phyloP scores from a whole-genome alignment of 1,140 invertebrate genomes.

The Paraescarpia echinospica region DNA sequence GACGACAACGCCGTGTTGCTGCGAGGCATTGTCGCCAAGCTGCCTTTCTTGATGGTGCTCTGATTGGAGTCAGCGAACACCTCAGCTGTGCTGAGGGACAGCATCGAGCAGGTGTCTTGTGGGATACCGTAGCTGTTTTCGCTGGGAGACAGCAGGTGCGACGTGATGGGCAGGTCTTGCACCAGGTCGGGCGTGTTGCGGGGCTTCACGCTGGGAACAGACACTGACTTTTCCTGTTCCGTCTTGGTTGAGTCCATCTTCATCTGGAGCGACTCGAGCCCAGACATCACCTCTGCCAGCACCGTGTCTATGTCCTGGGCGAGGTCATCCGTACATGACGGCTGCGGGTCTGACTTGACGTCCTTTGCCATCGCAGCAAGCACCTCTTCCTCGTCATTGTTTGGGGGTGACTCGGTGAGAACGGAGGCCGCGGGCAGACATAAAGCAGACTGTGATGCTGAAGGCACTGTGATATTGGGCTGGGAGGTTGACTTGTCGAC shows the following conservation, averaged over 20 bases:
- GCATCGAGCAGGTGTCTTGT: constrained; percentile 31
- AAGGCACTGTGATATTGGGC: constrained; percentile 36
- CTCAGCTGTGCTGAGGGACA: constrained; percentile 48
- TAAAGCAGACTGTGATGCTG: background rate
- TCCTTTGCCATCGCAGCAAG: background rate
- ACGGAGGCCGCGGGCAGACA: background rate
- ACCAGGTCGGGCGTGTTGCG: constrained; percentile 85
- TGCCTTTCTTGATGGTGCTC: constrained; percentile 76
- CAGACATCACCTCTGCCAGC: constrained; percentile 54
- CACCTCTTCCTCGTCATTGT: background rate
- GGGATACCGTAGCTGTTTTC: constrained; percentile 21
- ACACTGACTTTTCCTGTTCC: constrained; percentile 28
- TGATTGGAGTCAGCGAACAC: constrained; percentile 66
- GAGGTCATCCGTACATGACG: constrained; percentile 42
- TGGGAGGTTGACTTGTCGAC: constrained; percentile 48
- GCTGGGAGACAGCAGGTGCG: constrained; percentile 36
- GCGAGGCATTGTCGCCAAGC: background rate
- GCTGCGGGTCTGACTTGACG: background rate
- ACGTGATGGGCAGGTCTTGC: constrained; percentile 74
- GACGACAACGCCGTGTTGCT: constrained; percentile 27
- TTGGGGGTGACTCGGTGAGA: background rate
- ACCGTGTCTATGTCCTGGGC: constrained; percentile 52
- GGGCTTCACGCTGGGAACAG: constrained; percentile 42
- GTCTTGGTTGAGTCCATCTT: constrained; percentile 49
- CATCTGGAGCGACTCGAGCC: constrained; percentile 49